A percentile compares a stretch with the other conserved stretches of the same genome.
phyloP scores from a whole-genome alignment of 2,797 vertebrate species.

The Falco cherrug region DNA sequence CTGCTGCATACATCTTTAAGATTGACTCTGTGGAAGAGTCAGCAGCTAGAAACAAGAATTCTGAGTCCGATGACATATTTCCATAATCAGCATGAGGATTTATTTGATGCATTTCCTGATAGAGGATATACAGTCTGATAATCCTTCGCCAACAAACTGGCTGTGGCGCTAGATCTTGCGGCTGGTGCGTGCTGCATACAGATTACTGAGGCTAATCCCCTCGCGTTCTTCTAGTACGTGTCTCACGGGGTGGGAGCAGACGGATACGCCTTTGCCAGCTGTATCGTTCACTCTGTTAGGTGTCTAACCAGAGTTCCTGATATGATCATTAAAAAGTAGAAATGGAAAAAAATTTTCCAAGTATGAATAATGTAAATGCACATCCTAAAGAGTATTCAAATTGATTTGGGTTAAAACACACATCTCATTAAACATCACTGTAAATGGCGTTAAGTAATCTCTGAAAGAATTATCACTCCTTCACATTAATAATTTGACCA shows the following conservation, averaged over 20 bases:
- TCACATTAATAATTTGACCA: background rate
- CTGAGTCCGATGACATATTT: background rate
- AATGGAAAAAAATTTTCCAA: background rate
- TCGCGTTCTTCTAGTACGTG: background rate
- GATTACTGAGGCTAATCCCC: constrained; percentile 2
- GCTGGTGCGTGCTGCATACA: background rate
- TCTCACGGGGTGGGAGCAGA: background rate
- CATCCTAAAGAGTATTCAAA: background rate
- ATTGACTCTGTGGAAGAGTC: background rate
- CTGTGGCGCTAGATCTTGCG: background rate
- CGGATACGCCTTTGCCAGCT: background rate
- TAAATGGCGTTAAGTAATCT: background rate
- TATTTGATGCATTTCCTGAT: constrained; percentile 28
- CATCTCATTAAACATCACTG: background rate
- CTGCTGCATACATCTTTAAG: background rate
- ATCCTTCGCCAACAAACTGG: constrained; percentile 10
- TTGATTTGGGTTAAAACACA: background rate
- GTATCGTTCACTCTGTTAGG: background rate
- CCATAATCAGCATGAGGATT: constrained; percentile 14
- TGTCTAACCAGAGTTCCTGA: background rate
- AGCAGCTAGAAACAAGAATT: background rate
- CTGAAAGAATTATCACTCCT: background rate
- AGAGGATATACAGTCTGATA: background rate
- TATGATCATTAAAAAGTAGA: background rate
- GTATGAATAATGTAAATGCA: background rate